Evolutionary conservation across 2,113 vertebrate species (phyloP), one percentile per base, ranked within the genome.

Genomic region (Epinephelus lanceolatus): DNA sequence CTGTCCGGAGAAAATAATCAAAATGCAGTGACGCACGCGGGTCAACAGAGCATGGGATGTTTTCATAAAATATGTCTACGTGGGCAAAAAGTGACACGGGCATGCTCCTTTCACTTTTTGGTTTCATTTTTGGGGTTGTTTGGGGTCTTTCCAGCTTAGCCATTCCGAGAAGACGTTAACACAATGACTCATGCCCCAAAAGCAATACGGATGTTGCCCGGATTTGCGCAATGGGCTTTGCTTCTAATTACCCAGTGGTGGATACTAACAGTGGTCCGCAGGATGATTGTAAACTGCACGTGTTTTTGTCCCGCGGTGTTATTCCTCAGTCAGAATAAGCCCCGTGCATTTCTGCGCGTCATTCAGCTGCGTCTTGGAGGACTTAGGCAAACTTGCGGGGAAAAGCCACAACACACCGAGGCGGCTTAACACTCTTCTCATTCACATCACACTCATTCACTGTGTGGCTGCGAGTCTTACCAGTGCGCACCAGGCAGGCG

Each of bases 401-500:
- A 12, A 67, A 61, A 69, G 11, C 62, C 19, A 25, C 37, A 37
- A 25, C 75, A 79, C 81, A 65, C 17, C 63, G 49, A 52, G 15
- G 3, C 27, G 5, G 51, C 57, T 40, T 21, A n/a, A 0, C 80
- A 65, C 80, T 71, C 81, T 80, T 81, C 51, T 74, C 83, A 82
- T 76, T 82, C 80, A 78, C 56, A 30, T 77, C 77, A 85, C 83
- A 84, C 76, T 82, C 88, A 66, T 53, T 62, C 81, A 83, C 51
- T 57, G 55, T 27, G 15, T 3, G 33, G 8, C 15, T 65, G 37
- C 11, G 42, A 59, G 70, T 21, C 93, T 95, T 95, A 96, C 95
- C 95, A 53, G 95, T 90, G 88, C 87, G 86, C 79, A 90, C 69
- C 71, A 93, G 47, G 73, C 88, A 92, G 60, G 93, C 84, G 65